Percentiles rank a stretch among this genome's conserved stretches.
Conservation (phyloP, 1,140 invertebrate genomes). For the Diplogasteroides magnus region DNA sequence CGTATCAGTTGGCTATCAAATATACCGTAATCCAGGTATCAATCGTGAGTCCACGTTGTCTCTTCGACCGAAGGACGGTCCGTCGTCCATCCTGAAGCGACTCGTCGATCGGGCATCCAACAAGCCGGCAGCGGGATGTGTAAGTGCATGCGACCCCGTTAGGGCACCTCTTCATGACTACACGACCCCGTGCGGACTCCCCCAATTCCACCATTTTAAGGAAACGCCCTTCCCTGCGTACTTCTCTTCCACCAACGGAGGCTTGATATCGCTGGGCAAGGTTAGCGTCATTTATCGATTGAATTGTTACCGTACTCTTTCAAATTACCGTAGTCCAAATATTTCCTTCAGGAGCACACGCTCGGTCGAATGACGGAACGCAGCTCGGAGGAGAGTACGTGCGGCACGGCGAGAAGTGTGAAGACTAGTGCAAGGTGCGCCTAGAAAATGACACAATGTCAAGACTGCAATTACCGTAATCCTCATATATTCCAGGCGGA, state of each 20-base stretch:
- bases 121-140: conserved; percentile 2
- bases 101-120: conserved; percentile 1
- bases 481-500: not conserved
- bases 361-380: no score
- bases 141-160: not conserved
- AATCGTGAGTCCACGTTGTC: conserved; percentile 20
- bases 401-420: no score
- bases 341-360: no score
- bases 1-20: not conserved
- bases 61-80: not conserved
- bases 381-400: no score
- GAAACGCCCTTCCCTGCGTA: not conserved
- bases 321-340: no score
- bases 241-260: conserved; percentile 9
- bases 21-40: not conserved
- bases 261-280: conserved; percentile 4
- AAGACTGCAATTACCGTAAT: no score
- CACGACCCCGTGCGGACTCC: not conserved
- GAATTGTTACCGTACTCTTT: not conserved
- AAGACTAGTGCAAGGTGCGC: no score
- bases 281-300: not conserved
- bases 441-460: no score
- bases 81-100: not conserved
- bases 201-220: conserved; percentile 2
- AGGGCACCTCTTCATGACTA: not conserved